Evolutionary conservation across 1,140 invertebrate genomes (phyloP).

Genomic region (Trigoniulus corallinus): DNA sequence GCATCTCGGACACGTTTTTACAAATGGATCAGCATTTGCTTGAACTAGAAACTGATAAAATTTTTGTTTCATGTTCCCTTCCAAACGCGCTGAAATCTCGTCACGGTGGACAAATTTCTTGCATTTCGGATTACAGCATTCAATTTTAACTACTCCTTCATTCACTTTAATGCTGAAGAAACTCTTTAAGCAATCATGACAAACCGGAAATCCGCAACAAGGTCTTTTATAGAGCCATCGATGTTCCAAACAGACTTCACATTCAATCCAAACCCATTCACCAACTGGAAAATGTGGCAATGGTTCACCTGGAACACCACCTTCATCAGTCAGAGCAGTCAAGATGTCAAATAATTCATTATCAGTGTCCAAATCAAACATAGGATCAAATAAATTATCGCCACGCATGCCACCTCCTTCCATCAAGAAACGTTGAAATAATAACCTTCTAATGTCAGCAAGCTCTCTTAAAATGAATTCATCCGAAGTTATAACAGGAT

Average conservation of each 20-base stretch:
- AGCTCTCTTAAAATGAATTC: slow-evolving; percentile 8
- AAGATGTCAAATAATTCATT: slow-evolving; percentile 5
- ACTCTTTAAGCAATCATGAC: slow-evolving; percentile 21
- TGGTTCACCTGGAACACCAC: slow-evolving; percentile 2
- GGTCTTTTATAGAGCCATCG: slow-evolving; percentile 15
- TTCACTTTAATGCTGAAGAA: slow-evolving; percentile 21
- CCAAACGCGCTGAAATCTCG: slow-evolving; percentile 22
- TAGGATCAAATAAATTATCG: background rate
- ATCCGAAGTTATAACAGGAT: background rate
- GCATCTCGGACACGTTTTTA: slow-evolving; percentile 30
- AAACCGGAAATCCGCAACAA: slow-evolving; percentile 25
- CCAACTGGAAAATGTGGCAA: slow-evolving; percentile 12
- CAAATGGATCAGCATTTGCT: slow-evolving; percentile 23
- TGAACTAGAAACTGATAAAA: slow-evolving; percentile 24
- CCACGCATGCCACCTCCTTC: background rate
- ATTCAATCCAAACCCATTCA: slow-evolving; percentile 12
- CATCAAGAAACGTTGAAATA: slow-evolving; percentile 2
- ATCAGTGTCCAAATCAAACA: background rate
- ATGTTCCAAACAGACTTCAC: slow-evolving; percentile 14
- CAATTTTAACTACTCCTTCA: slow-evolving; percentile 21
- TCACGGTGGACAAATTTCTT: slow-evolving; percentile 21
- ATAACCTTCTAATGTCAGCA: slow-evolving; percentile 5
- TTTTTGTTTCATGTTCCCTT: slow-evolving; percentile 20
- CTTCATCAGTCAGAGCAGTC: background rate
- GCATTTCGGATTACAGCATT: slow-evolving; percentile 23